Evolutionary conservation across 2,113 vertebrate genomes (phyloP).

Genomic region (Piliocolobus tephrosceles): DNA sequence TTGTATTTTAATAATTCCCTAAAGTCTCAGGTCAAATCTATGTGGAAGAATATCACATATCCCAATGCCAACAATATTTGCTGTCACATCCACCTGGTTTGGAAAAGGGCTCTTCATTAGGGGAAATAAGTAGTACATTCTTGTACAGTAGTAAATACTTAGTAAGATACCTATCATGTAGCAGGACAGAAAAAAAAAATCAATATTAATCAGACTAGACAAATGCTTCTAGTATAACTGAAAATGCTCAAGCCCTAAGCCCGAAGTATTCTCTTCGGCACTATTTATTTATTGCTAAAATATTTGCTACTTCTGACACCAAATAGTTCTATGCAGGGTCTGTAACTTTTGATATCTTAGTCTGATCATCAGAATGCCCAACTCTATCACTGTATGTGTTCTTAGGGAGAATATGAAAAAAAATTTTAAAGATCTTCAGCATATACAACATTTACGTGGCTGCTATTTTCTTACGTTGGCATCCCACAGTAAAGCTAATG

Average conservation of each 20-base stretch:
- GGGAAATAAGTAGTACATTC: constrained; percentile 58
- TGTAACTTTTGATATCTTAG: constrained; percentile 9
- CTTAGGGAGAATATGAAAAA: background rate
- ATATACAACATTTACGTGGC: background rate
- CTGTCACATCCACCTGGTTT: constrained; percentile 25
- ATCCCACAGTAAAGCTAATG: background rate
- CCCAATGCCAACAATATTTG: constrained; percentile 40
- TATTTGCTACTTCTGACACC: background rate
- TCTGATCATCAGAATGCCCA: background rate
- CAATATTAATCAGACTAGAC: constrained; percentile 70
- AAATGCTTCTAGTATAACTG: constrained; percentile 54
- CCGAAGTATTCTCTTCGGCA: background rate
- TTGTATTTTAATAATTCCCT: constrained; percentile 70
- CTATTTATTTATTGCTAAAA: background rate
- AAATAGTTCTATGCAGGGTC: background rate
- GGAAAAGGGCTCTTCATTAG: constrained; percentile 61
- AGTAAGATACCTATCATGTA: constrained; percentile 52
- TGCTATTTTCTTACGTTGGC: background rate
- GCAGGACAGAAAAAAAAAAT: constrained; percentile 72
- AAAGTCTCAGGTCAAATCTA: constrained; percentile 39
- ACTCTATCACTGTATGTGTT: background rate
- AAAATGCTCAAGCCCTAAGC: constrained; percentile 41
- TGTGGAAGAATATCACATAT: constrained; percentile 45
- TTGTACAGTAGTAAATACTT: constrained; percentile 58
- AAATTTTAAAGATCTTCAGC: background rate